Base-by-base conservation (phyloP, 2,888 invertebrate genomes). In the Eupithecia vulgata region DNA sequence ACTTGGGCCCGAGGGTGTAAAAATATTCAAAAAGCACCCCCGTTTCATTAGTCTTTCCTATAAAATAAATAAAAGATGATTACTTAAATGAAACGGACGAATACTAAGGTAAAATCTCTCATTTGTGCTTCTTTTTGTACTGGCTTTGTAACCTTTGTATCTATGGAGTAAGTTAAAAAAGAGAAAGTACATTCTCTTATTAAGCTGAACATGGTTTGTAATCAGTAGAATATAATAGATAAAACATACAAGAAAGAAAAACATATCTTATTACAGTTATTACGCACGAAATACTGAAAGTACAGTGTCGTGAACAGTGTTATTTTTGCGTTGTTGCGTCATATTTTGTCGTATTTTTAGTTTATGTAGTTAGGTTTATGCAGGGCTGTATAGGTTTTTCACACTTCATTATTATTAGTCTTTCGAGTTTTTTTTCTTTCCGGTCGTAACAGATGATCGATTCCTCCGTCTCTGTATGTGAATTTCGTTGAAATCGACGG, bases 21-120 rank as follows among this genome's bases (percentile, higher is more conserved):
- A 81, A 78, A 80, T 81, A 82, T 81, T 80, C 79, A 77, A 75
- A 78, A 73, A 77, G 70, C 78, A 79, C 72, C 76, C 78, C 80
- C 40, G 70, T 76, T 79, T 79, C 71, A 79, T 79, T 78, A 77
- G 74, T 61, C 75, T 62, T 65, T 69, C 25, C 61, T 70, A 71
- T 75, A 76, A 76, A 74, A 72, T 71, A 75, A 77, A 78, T 75
- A 78, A 74, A 71, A 70, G 59, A 68, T 72, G 67, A 68, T 73
- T 45, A 64, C 45, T 62, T 35, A n/a, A 42, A 62, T 65, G 8
- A 40, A 40, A 65, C 65, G 21, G 15, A 57, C 45, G 40, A 65
- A 65, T 62, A 62, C n/a, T 65, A n/a, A 25, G 59, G 25, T 71
- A 75, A 75, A 68, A 45, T 52, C 68, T 70, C 65, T 70, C 57